Percentiles rank a stretch among this genome's conserved stretches.
These are phyloP conservation scores for Akabosia matsudoensis DNA, from an alignment of 1,140 invertebrate genomes.

Conservation along the genomic window DNA sequence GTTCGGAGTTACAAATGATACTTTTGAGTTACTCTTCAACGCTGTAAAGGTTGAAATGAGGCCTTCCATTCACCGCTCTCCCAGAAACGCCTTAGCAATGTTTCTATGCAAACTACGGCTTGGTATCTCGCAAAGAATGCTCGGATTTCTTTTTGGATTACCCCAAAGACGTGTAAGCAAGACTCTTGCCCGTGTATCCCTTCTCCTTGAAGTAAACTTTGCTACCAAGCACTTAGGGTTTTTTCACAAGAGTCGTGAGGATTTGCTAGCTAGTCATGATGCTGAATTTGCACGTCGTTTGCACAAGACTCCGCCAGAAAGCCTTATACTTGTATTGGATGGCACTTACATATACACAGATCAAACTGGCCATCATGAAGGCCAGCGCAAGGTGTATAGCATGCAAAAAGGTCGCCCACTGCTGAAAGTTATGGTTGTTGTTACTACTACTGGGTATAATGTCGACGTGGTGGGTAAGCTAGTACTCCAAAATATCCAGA, in stretches of 20 bases:
- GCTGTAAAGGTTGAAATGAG: neutral
- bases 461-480: neutral
- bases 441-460: neutral
- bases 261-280: neutral
- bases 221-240: neutral
- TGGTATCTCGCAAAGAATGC: neutral
- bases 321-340: neutral
- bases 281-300: neutral
- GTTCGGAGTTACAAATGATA: neutral
- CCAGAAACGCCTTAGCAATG: neutral
- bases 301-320: neutral
- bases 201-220: neutral
- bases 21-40: neutral
- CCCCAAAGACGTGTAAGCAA: neutral
- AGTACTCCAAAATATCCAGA: neutral
- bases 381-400: neutral
- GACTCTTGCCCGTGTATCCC: neutral
- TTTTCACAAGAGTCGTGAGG: neutral
- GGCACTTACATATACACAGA: neutral
- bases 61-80: neutral
- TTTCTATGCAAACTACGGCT: neutral
- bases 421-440: constrained; percentile 6
- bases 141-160: neutral
- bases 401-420: neutral
- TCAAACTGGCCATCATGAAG: neutral